A percentile compares a stretch with the other conserved stretches of the same genome.
phyloP scores from a whole-genome alignment of 1,140 invertebrate genomes.

The Drosophila nannoptera region DNA sequence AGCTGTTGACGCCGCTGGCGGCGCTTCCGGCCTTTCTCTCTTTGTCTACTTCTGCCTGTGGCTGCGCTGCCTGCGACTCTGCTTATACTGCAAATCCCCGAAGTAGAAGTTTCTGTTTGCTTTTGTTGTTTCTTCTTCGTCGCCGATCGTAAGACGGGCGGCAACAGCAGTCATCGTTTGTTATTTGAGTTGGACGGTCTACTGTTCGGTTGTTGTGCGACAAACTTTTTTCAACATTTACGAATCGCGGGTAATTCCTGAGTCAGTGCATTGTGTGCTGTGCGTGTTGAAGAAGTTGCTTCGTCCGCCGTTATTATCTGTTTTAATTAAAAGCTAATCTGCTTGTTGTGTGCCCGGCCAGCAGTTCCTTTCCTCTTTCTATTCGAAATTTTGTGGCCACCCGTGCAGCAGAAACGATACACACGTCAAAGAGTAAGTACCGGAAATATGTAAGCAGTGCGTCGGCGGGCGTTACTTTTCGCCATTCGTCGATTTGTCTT shows the following conservation, averaged over 20 bases:
- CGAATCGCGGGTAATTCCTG: slow-evolving; percentile 21
- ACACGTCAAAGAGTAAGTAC: slow-evolving; percentile 62
- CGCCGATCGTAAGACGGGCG: slow-evolving; percentile 35
- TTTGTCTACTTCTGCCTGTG: slow-evolving; percentile 21
- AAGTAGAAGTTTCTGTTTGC: slow-evolving; percentile 22
- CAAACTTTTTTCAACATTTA: slow-evolving; percentile 20
- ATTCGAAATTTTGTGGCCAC: slow-evolving; percentile 34
- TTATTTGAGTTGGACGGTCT: slow-evolving; percentile 70
- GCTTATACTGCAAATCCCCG: slow-evolving; percentile 16
- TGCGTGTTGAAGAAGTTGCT: slow-evolving; percentile 31
- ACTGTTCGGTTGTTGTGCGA: slow-evolving; percentile 32
- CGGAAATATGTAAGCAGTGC: slow-evolving; percentile 52
- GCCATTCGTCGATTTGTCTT: slow-evolving; percentile 45
- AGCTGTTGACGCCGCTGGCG: slow-evolving; percentile 47
- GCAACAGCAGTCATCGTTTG: slow-evolving; percentile 63
- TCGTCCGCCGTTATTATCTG: slow-evolving; percentile 17
- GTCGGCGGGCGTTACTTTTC: slow-evolving; percentile 41
- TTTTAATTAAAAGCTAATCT: slow-evolving; percentile 18
- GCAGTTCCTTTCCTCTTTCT: not conserved
- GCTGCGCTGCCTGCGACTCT: slow-evolving; percentile 12
- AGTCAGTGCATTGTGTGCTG: slow-evolving; percentile 26
- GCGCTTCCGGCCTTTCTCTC: slow-evolving; percentile 43
- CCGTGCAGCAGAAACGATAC: slow-evolving; percentile 42
- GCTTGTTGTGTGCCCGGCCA: slow-evolving; percentile 13
- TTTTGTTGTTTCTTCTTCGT: slow-evolving; percentile 33